These are phyloP conservation scores for Plectrocnemia conspersa DNA, from an alignment of 1,140 invertebrate species.

Conservation along the genomic window DNA sequence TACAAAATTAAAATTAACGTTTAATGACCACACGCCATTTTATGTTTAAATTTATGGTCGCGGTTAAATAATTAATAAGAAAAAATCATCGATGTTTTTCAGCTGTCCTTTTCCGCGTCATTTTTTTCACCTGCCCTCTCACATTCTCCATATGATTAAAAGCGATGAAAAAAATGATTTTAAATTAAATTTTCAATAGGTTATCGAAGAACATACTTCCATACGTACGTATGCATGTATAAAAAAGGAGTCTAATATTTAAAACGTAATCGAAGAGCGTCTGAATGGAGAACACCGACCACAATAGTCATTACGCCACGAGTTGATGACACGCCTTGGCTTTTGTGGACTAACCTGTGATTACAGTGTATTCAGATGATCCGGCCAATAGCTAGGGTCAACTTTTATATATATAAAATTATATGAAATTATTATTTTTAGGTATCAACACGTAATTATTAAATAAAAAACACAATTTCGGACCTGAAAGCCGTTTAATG, in stretches of 20 bases:
- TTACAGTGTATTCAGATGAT: constrained; percentile 18
- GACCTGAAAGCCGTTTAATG: background rate
- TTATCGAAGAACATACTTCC: background rate
- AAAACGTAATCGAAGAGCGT: background rate
- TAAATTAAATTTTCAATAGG: constrained; percentile 1
- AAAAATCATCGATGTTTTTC: background rate
- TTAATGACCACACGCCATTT: background rate
- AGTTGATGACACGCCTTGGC: constrained; percentile 18
- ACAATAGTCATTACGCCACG: constrained; percentile 1
- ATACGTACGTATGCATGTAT: background rate
- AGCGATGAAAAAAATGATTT: background rate
- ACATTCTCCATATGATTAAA: no score
- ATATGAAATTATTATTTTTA: constrained; percentile 20
- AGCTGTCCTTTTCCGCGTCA: no score
- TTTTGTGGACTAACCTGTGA: constrained; percentile 13
- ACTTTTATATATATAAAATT: constrained; percentile 19
- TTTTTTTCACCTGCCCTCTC: no score
- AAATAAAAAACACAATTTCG: background rate
- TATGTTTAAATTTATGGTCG: background rate
- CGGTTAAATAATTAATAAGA: background rate
- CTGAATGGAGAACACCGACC: background rate
- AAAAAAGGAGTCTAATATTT: background rate
- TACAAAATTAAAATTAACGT: background rate
- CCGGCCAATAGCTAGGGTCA: constrained; percentile 12
- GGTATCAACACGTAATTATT: constrained; percentile 7